phyloP scores from a whole-genome alignment of 2,113 vertebrate genomes.

The Turnix velox region DNA sequence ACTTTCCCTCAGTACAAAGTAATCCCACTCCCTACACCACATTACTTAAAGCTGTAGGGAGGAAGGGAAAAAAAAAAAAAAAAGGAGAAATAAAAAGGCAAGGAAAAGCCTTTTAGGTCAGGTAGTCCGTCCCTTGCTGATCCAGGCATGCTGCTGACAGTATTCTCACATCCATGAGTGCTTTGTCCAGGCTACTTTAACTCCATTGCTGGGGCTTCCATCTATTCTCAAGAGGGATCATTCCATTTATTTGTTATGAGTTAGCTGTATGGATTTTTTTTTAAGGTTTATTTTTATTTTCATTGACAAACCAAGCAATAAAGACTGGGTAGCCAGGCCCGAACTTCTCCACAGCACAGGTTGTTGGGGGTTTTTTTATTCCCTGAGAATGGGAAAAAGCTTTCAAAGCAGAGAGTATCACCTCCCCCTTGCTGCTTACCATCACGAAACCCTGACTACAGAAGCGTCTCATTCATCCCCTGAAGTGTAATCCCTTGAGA shows the following conservation, averaged over 20 bases:
- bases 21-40: not conserved
- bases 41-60: not conserved
- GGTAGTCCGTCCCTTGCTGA: constrained; percentile 34
- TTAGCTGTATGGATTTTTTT: constrained; percentile 54
- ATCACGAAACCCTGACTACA: not conserved
- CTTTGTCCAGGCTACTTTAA: constrained; percentile 38
- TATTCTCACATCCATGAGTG: constrained; percentile 34
- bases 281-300: constrained; percentile 62
- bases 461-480: not conserved
- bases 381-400: constrained; percentile 18
- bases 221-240: not conserved
- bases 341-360: not conserved
- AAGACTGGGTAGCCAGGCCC: constrained; percentile 14
- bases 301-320: constrained; percentile 54
- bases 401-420: not conserved
- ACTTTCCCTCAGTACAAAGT: not conserved
- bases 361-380: not conserved
- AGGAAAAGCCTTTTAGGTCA: constrained; percentile 30
- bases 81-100: not conserved
- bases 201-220: constrained; percentile 10
- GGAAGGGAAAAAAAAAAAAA: not conserved
- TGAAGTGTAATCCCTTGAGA: constrained; percentile 15
- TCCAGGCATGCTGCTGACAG: not conserved
- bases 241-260: constrained; percentile 54
- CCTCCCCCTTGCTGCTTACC: not conserved